phyloP scores from a whole-genome alignment of 2,888 invertebrate species.

The Tenthredo distinguenda region DNA sequence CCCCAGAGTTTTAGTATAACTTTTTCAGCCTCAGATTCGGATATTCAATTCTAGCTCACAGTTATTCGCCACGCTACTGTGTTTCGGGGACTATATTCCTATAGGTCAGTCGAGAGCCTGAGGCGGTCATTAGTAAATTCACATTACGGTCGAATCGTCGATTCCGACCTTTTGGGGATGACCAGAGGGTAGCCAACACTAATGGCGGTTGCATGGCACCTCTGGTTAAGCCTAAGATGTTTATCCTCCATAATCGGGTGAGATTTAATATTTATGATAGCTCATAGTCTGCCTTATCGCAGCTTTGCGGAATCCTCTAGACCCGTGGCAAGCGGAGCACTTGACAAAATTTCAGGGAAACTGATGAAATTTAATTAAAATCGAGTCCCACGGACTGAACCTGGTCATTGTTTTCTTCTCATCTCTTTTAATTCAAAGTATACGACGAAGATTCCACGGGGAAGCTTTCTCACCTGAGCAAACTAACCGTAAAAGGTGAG shows the following conservation, averaged over 20 bases:
- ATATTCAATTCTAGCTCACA: constrained; percentile 25
- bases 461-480: not conserved
- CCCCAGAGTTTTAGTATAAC: not conserved
- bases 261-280: constrained; percentile 48
- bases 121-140: constrained; percentile 46
- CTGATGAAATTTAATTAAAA: not conserved
- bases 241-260: constrained; percentile 43
- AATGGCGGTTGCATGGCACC: constrained; percentile 40
- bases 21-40: not conserved
- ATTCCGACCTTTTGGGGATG: constrained; percentile 44
- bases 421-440: constrained; percentile 33
- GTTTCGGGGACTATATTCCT: not conserved
- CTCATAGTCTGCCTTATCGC: constrained; percentile 36
- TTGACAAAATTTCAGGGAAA: not conserved
- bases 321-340: not conserved
- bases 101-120: constrained; percentile 33
- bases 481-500: constrained; percentile 10
- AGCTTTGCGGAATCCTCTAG: not conserved
- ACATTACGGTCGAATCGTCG: constrained; percentile 48
- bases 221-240: constrained; percentile 38
- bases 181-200: constrained; percentile 21
- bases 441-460: not conserved
- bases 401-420: not conserved
- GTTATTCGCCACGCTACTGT: not conserved
- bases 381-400: not conserved